A percentile compares a stretch with the other conserved stretches of the same genome.
Evolutionary conservation across 2,113 vertebrate species (phyloP).

Genomic region (Petromus typicus): DNA sequence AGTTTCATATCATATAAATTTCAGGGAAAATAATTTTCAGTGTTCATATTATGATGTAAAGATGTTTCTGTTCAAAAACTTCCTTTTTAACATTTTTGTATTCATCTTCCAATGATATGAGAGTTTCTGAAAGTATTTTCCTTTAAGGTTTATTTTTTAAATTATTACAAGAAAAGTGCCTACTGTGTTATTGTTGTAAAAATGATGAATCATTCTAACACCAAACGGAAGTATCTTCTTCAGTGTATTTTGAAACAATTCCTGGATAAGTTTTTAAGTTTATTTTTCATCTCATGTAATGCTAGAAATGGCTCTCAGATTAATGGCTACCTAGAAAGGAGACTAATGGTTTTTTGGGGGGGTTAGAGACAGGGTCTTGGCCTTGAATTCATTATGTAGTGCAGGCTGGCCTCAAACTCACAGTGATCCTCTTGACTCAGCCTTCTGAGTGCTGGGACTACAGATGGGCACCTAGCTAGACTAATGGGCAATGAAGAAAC

Average conservation of each 20-base stretch:
- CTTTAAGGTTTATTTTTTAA: too few relatives aligned
- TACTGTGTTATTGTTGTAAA: too few relatives aligned
- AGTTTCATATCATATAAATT: not conserved
- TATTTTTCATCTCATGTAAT: not conserved
- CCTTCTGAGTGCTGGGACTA: too few relatives aligned
- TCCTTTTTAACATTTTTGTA: not conserved
- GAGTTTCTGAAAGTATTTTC: not conserved
- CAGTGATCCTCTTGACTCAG: too few relatives aligned
- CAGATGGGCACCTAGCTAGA: too few relatives aligned
- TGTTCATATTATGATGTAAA: not conserved
- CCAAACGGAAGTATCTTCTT: not conserved
- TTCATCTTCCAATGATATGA: not conserved
- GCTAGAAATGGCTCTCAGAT: not conserved
- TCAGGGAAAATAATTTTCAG: constrained; percentile 9
- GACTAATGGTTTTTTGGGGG: not conserved
- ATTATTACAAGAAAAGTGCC: too few relatives aligned
- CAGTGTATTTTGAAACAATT: constrained; percentile 45
- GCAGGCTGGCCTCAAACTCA: too few relatives aligned
- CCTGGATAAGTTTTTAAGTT: not conserved
- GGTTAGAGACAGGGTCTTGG: too few relatives aligned
- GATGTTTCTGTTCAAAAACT: not conserved
- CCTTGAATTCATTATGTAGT: too few relatives aligned
- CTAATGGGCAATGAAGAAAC: too few relatives aligned
- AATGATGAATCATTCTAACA: too few relatives aligned
- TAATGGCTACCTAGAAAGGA: not conserved